Conservation (phyloP, 2,888 invertebrate species). For the Achlya flavicornis region DNA sequence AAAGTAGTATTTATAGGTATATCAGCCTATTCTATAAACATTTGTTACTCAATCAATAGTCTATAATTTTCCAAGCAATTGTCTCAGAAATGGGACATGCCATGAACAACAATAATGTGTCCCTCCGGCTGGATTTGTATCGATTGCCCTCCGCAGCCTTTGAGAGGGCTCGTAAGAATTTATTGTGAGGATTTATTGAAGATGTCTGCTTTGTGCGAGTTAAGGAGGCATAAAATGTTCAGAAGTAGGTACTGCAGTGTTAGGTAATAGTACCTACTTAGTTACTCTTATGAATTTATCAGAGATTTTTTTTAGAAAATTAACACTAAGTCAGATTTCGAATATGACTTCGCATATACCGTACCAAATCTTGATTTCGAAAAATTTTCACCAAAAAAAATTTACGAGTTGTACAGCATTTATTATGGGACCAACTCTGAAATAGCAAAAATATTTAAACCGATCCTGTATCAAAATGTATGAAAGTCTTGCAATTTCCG, state of each 20-base stretch:
- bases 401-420: no score
- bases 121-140: neutral
- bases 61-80: neutral
- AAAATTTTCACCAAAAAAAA: no score
- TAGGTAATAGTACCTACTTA: neutral
- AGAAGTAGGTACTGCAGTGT: neutral
- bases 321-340: no score
- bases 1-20: no score
- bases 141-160: constrained; percentile 6
- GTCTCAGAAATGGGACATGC: neutral
- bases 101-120: constrained; percentile 1
- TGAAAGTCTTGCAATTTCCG: no score
- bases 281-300: no score
- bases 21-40: neutral
- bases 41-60: neutral
- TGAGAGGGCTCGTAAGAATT: neutral
- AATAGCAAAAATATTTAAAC: no score
- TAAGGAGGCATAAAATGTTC: neutral
- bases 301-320: no score
- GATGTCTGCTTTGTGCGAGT: neutral
- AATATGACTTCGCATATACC: no score
- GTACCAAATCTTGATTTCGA: no score
- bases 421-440: no score
- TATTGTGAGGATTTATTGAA: constrained; percentile 8
- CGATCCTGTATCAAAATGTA: no score